A percentile compares a stretch with the other conserved stretches of the same genome.
These are phyloP conservation scores for Antedon mediterranea DNA, from an alignment of 53 echinoderm and acorn worm genomes.

Conservation along the genomic window DNA sequence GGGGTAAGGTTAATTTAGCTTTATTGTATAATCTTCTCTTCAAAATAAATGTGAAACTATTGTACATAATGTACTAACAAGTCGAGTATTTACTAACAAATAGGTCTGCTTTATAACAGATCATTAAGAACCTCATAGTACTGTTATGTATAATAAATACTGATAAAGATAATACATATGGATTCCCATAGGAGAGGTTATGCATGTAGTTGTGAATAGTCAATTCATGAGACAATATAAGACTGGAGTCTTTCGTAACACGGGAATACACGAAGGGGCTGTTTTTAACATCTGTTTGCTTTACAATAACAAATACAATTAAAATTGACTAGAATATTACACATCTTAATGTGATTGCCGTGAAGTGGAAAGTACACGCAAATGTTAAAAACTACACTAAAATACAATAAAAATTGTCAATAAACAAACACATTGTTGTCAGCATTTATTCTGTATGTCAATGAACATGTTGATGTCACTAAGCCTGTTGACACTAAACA, in stretches of 20 bases:
- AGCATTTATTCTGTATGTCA: too few species aligned
- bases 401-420: too few species aligned
- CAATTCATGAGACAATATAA: background rate
- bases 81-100: background rate
- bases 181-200: background rate
- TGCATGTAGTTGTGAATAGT: background rate
- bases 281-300: background rate
- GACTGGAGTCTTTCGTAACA: background rate
- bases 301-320: background rate
- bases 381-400: background rate
- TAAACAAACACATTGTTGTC: too few species aligned
- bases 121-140: background rate
- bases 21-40: background rate
- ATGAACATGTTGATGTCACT: too few species aligned
- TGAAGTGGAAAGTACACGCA: background rate
- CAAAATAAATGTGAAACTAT: background rate
- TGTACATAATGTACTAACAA: background rate
- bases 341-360: background rate
- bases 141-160: background rate
- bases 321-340: background rate
- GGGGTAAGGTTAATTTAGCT: background rate
- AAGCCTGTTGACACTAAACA: too few species aligned
- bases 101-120: background rate
- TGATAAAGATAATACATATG: background rate
- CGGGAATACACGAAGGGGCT: background rate